A percentile compares a stretch with the other conserved stretches of the same genome.
These are phyloP conservation scores for Oxycera nigricornis DNA, from an alignment of 2,888 invertebrate species.

Conservation along the genomic window DNA sequence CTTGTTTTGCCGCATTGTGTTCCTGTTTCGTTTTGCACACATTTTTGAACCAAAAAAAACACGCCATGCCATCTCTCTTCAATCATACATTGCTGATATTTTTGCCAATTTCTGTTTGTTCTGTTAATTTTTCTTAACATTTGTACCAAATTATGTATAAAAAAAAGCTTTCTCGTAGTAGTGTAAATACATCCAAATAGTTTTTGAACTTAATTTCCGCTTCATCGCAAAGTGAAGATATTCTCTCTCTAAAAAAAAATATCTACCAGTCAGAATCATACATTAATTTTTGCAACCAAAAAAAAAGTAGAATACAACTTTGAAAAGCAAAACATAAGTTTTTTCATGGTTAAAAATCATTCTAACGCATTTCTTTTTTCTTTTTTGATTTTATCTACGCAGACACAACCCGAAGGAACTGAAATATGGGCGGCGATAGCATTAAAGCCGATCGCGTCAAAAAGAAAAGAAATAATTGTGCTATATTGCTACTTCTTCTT, in stretches of 20 bases:
- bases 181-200: slow-evolving; percentile 24
- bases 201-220: slow-evolving; percentile 43
- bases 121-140: neutral
- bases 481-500: slow-evolving; percentile 47
- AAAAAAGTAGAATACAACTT: slow-evolving; percentile 21
- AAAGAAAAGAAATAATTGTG: slow-evolving; percentile 48
- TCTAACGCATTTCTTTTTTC: slow-evolving; percentile 48
- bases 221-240: slow-evolving; percentile 21
- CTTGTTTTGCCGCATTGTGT: slow-evolving; percentile 47
- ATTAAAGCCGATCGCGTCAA: slow-evolving; percentile 46
- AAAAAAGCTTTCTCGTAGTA: neutral
- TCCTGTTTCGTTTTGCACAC: slow-evolving; percentile 12
- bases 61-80: neutral
- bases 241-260: slow-evolving; percentile 26
- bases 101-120: neutral
- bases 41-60: neutral
- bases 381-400: slow-evolving; percentile 47
- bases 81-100: neutral
- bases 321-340: slow-evolving; percentile 28
- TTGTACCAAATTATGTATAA: neutral
- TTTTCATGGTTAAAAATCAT: slow-evolving; percentile 44
- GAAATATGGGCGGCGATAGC: slow-evolving; percentile 48
- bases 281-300: slow-evolving; percentile 35
- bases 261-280: neutral
- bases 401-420: slow-evolving; percentile 48